Conservation (phyloP, 2,797 vertebrate species). For the Liasis olivaceus region DNA sequence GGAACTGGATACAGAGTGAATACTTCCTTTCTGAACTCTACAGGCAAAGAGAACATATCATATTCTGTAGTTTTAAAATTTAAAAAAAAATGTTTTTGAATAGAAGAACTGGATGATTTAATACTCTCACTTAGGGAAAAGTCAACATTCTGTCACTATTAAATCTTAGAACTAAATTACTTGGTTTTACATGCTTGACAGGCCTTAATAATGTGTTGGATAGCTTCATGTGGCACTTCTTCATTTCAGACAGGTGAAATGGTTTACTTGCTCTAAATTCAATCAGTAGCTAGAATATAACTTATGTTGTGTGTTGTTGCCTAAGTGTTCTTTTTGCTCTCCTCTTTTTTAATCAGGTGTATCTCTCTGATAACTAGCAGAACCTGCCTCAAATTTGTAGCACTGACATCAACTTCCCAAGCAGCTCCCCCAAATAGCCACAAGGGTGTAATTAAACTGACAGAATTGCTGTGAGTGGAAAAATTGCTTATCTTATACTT, state of each 20-base stretch:
- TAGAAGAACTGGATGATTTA: not conserved
- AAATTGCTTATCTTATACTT: constrained; percentile 50
- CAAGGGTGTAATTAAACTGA: constrained; percentile 55
- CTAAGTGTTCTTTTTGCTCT: not conserved
- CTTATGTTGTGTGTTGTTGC: constrained; percentile 1
- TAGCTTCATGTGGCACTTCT: not conserved
- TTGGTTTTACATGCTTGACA: not conserved
- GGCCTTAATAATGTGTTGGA: not conserved
- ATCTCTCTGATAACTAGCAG: constrained; percentile 40
- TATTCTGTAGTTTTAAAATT: not conserved
- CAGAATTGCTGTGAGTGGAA: constrained; percentile 30
- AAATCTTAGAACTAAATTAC: not conserved
- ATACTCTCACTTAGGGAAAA: not conserved
- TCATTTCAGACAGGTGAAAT: not conserved
- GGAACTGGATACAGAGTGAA: not conserved
- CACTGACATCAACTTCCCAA: constrained; percentile 39
- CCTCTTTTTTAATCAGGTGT: constrained; percentile 5
- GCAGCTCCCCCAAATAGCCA: constrained; percentile 40
- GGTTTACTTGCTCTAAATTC: not conserved
- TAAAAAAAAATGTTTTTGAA: not conserved
- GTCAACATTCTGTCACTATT: not conserved
- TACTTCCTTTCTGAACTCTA: not conserved
- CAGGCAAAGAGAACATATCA: too few species aligned
- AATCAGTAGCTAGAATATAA: not conserved
- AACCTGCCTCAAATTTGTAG: constrained; percentile 48